A percentile compares a stretch with the other conserved stretches of the same genome.
Conservation (phyloP, 2,113 vertebrate species). For the Poecile atricapillus region DNA sequence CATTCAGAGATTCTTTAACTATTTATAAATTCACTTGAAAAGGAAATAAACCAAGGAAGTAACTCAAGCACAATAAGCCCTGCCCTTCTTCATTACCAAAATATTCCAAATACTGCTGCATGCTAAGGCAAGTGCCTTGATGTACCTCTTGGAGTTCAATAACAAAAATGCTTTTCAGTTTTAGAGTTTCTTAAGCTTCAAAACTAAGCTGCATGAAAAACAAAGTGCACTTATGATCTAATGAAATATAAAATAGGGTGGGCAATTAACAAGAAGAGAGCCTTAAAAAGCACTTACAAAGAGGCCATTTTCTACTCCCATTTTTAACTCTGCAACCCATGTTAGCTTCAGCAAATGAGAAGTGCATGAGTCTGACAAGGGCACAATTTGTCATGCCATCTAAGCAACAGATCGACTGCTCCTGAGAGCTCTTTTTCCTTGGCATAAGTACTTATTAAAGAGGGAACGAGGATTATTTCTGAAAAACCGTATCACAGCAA, state of each 20-base stretch:
- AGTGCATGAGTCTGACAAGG: neutral
- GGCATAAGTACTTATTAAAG: neutral
- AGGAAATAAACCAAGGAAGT: neutral
- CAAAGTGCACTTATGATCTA: neutral
- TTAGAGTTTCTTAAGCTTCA: neutral
- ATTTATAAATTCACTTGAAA: neutral
- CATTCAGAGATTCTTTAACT: neutral
- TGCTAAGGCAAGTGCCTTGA: neutral
- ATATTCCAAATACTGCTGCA: neutral
- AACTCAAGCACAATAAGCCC: neutral
- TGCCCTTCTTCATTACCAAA: neutral
- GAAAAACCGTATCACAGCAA: neutral
- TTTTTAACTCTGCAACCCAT: neutral
- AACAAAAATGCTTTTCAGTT: neutral
- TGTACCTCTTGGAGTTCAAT: neutral
- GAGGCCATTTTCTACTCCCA: neutral
- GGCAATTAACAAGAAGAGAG: neutral
- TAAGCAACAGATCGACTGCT: constrained; percentile 15
- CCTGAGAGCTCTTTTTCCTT: neutral
- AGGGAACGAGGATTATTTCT: neutral
- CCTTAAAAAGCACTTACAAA: neutral
- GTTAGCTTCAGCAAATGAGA: neutral
- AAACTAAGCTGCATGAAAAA: neutral
- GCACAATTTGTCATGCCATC: neutral
- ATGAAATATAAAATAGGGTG: neutral